Evolutionary conservation across 2,113 vertebrate genomes (phyloP).

Genomic region (Platysteira castanea): DNA sequence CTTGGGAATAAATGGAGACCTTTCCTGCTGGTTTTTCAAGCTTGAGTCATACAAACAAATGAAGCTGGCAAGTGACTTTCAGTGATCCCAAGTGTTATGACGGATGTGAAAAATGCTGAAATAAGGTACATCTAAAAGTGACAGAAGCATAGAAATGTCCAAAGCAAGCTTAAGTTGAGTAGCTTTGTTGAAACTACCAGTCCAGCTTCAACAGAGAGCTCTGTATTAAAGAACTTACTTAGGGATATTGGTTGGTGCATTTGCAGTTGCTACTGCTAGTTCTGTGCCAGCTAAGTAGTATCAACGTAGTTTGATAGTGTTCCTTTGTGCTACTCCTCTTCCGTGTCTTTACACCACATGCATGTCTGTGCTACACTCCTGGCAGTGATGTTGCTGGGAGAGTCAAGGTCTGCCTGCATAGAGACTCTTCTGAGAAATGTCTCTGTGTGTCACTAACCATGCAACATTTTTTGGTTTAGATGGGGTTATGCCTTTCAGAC

Average conservation of each 20-base stretch:
- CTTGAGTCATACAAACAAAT: background rate
- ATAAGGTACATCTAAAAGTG: background rate
- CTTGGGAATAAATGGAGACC: background rate
- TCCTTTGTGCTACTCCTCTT: background rate
- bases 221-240: background rate
- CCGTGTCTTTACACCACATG: background rate
- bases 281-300: background rate
- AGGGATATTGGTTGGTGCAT: background rate
- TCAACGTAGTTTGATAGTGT: background rate
- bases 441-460: background rate
- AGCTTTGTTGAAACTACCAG: background rate
- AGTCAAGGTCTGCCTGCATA: background rate
- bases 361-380: background rate
- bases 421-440: background rate
- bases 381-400: background rate
- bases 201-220: background rate
- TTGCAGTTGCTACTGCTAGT: background rate
- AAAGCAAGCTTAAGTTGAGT: background rate
- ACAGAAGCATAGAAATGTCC: background rate
- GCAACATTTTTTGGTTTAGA: background rate
- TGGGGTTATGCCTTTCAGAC: background rate
- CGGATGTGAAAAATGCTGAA: background rate
- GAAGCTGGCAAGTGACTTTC: background rate
- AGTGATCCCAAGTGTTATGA: background rate
- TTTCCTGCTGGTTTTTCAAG: background rate